Evolutionary conservation across 2,797 vertebrate species (phyloP).

Genomic region (Esox lucius): DNA sequence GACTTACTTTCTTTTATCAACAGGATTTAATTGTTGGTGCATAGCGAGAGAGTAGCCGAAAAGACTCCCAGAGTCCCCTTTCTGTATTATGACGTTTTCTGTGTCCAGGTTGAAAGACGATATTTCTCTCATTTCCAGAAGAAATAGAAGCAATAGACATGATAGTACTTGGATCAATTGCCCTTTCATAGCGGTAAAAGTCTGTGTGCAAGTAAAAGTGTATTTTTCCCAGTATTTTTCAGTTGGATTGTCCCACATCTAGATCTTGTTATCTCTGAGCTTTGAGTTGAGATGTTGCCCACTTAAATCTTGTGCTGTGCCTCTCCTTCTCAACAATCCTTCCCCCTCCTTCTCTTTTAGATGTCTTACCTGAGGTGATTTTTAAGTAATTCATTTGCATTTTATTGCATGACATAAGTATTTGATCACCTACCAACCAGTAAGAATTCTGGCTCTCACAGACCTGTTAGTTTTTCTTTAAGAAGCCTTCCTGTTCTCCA

Average conservation of each 20-base stretch:
- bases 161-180: slow-evolving; percentile 28
- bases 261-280: slow-evolving; percentile 19
- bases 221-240: no score
- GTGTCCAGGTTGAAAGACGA: slow-evolving; percentile 86
- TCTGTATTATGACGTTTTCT: slow-evolving; percentile 72
- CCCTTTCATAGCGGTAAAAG: no score
- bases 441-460: no score
- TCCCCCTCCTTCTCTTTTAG: background rate
- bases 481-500: no score
- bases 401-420: no score
- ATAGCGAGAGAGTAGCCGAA: slow-evolving; percentile 87
- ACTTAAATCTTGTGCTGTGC: slow-evolving; percentile 29
- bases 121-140: slow-evolving; percentile 43
- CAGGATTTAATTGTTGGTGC: slow-evolving; percentile 80
- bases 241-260: background rate
- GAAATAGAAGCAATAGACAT: slow-evolving; percentile 47
- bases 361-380: background rate
- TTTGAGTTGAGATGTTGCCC: slow-evolving; percentile 20
- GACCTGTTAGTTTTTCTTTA: no score
- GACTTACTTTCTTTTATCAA: slow-evolving; percentile 83
- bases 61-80: slow-evolving; percentile 77
- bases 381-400: no score
- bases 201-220: background rate
- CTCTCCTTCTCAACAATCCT: slow-evolving; percentile 50
- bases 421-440: no score